Evolutionary conservation across 2,113 vertebrate genomes (phyloP).

Genomic region (Macquaria ambigua): DNA sequence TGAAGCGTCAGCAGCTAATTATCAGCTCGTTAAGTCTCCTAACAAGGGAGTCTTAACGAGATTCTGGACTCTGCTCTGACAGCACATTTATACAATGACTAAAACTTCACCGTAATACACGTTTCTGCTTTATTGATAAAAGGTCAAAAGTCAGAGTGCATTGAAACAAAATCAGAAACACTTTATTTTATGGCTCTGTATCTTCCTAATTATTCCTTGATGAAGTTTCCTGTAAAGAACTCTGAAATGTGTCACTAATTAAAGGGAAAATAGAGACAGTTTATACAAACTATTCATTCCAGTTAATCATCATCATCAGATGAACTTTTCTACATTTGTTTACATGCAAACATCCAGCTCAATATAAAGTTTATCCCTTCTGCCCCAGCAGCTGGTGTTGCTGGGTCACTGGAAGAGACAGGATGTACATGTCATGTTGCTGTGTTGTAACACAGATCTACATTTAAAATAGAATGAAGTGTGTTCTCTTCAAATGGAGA

Average conservation of each 20-base stretch:
- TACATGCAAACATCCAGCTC: background rate
- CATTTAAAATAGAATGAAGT: background rate
- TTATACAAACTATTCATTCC: background rate
- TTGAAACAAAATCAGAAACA: background rate
- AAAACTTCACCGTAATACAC: background rate
- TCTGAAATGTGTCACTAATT: background rate
- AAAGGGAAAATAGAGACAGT: background rate
- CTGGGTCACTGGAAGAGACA: no score
- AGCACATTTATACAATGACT: background rate
- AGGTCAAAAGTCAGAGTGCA: conserved; percentile 26
- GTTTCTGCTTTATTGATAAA: background rate
- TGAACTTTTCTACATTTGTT: no score
- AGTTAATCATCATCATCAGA: background rate
- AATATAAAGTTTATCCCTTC: background rate
- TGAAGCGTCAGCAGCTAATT: conserved; percentile 33
- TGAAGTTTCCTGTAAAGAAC: background rate
- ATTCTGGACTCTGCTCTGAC: conserved; percentile 34
- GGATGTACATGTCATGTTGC: no score
- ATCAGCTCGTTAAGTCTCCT: conserved; percentile 49
- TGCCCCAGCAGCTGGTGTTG: no score
- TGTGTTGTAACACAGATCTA: no score
- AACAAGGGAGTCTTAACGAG: conserved; percentile 30
- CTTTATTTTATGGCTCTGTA: background rate
- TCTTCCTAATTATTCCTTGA: background rate
- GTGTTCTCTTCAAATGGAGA: background rate